These are phyloP conservation scores for Phoebastria nigripes DNA, from an alignment of 2,797 vertebrate genomes.

Conservation along the genomic window DNA sequence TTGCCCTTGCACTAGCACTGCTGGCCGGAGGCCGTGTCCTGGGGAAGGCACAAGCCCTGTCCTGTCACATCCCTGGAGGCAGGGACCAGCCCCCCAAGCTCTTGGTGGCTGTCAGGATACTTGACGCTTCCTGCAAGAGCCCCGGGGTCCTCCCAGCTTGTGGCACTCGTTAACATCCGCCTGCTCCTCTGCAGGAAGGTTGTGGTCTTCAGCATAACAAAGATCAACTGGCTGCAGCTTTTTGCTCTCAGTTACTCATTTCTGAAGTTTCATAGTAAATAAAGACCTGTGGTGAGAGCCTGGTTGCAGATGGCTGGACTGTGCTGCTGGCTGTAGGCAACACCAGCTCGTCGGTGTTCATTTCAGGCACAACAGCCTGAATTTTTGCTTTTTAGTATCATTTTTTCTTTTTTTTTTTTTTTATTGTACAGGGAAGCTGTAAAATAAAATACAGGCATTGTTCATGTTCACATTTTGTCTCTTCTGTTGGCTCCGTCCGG, in stretches of 20 bases:
- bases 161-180: not conserved
- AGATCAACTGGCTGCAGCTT: not conserved
- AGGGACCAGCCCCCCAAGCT: not conserved
- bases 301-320: not conserved
- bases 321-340: not conserved
- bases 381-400: not conserved
- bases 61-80: not conserved
- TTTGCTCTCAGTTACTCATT: not conserved
- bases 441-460: not conserved
- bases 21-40: accelerated
- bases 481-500: not conserved
- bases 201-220: not conserved
- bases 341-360: accelerated
- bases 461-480: not conserved
- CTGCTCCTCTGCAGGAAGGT: not conserved
- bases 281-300: not conserved
- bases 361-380: not conserved
- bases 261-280: not conserved
- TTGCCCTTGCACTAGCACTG: not conserved
- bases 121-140: not conserved
- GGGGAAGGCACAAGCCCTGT: not conserved
- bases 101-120: not conserved
- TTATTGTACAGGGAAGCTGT: not conserved
- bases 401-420: not conserved
- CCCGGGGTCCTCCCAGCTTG: not conserved